Conservation (phyloP, 2,113 vertebrate species). For the Anoplopoma fimbria region DNA sequence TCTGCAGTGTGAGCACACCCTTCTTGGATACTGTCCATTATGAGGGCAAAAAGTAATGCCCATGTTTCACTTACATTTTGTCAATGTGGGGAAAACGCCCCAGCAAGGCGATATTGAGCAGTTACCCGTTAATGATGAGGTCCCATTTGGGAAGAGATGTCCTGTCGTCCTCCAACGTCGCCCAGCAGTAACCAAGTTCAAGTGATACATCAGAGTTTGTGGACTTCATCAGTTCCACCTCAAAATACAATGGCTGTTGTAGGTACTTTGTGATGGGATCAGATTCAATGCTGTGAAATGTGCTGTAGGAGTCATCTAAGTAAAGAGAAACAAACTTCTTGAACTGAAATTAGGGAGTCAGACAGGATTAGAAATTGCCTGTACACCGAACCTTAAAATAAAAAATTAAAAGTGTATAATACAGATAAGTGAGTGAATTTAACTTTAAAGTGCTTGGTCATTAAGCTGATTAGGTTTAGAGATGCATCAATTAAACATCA, state of each 20-base stretch:
- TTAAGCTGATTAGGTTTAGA: neutral
- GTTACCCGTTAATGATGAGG: constrained; percentile 79
- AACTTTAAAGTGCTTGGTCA: neutral
- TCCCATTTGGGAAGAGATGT: constrained; percentile 76
- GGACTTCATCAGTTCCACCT: constrained; percentile 71
- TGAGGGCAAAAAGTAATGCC: neutral
- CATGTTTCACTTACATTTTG: neutral
- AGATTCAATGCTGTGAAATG: constrained; percentile 60
- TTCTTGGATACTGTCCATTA: neutral
- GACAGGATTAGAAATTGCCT: neutral
- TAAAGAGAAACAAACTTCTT: neutral
- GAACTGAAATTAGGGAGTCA: neutral
- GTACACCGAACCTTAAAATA: neutral
- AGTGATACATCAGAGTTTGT: constrained; percentile 67
- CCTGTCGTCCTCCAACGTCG: constrained; percentile 58
- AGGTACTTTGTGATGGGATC: constrained; percentile 71
- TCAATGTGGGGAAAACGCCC: neutral
- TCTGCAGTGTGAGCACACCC: neutral
- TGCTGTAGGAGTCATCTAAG: constrained; percentile 68
- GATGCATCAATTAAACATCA: neutral
- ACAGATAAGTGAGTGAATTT: neutral
- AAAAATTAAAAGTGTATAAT: neutral
- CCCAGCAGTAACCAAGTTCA: constrained; percentile 82
- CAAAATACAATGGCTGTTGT: constrained; percentile 78
- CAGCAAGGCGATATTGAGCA: neutral